Evolutionary conservation across 2,113 vertebrate species (phyloP).

Genomic region (Marcusenius ussheri): DNA sequence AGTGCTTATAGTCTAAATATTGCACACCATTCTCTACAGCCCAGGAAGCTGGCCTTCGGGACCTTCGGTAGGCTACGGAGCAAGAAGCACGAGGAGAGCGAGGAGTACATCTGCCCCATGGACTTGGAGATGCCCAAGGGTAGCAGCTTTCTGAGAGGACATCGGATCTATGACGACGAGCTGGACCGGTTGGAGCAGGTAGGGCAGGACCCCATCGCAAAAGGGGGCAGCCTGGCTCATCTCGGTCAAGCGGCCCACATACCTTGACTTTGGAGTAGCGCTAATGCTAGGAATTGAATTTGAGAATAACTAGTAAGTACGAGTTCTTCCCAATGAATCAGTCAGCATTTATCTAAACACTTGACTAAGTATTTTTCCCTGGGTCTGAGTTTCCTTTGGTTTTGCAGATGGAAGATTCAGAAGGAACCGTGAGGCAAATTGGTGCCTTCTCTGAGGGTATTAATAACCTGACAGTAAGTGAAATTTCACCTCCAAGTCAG

Average conservation of each 20-base stretch:
- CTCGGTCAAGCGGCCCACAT: neutral
- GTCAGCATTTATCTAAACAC: neutral
- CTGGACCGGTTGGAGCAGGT: slow-evolving; percentile 90
- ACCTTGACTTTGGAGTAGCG: neutral
- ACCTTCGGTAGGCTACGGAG: slow-evolving; percentile 86
- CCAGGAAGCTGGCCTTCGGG: slow-evolving; percentile 82
- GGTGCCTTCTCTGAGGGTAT: slow-evolving; percentile 95
- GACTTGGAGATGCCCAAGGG: slow-evolving; percentile 81
- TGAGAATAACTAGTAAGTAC: neutral
- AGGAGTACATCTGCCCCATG: slow-evolving; percentile 97
- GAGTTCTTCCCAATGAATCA: neutral
- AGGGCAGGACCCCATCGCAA: neutral
- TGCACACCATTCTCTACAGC: slow-evolving; percentile 52
- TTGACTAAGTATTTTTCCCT: neutral
- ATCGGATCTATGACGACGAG: slow-evolving; percentile 83
- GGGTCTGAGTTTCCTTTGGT: slow-evolving; percentile 8
- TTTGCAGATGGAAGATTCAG: slow-evolving; percentile 93
- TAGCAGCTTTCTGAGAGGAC: slow-evolving; percentile 74
- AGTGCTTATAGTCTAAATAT: neutral
- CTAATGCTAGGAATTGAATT: neutral
- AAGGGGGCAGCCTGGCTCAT: neutral
- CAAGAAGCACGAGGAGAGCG: slow-evolving; percentile 85
- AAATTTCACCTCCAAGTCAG: neutral
- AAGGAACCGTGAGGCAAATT: slow-evolving; percentile 95
- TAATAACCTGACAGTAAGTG: slow-evolving; percentile 91